Percentiles rank a stretch among this genome's conserved stretches.
phyloP scores from a whole-genome alignment of 2,797 vertebrate genomes.

The Potorous gilbertii region DNA sequence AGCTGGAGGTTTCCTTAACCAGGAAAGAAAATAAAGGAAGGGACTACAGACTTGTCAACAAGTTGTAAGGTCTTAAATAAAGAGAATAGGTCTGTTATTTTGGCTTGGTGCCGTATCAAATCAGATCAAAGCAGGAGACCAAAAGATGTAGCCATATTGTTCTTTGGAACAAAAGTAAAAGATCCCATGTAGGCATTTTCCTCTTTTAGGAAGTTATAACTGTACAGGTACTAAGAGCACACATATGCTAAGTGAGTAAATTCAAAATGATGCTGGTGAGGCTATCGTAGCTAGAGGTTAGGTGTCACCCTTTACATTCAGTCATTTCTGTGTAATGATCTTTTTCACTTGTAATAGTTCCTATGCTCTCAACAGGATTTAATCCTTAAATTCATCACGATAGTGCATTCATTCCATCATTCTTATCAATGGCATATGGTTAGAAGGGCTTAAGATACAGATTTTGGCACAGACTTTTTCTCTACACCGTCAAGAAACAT shows the following conservation, averaged over 20 bases:
- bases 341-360: not conserved
- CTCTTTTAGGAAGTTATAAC: not conserved
- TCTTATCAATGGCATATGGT: not conserved
- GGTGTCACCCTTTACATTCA: not conserved
- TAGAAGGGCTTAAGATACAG: not conserved
- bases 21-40: slow-evolving; percentile 22
- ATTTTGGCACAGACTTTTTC: not conserved
- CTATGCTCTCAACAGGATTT: not conserved
- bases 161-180: not conserved
- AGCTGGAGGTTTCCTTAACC: not conserved
- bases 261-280: not conserved
- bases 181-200: not conserved
- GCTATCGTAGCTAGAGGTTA: not conserved
- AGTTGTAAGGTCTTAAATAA: slow-evolving; percentile 57
- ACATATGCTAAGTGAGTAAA: not conserved
- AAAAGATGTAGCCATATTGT: not conserved
- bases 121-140: slow-evolving; percentile 10
- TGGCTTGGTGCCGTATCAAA: not conserved
- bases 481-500: not conserved
- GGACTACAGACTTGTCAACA: not conserved
- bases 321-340: not conserved
- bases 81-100: slow-evolving; percentile 44
- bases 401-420: not conserved
- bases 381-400: not conserved
- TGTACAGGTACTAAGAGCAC: slow-evolving; percentile 7